Evolutionary conservation across 1,140 invertebrate genomes (phyloP).

Genomic region (Brachionus manjavacas): DNA sequence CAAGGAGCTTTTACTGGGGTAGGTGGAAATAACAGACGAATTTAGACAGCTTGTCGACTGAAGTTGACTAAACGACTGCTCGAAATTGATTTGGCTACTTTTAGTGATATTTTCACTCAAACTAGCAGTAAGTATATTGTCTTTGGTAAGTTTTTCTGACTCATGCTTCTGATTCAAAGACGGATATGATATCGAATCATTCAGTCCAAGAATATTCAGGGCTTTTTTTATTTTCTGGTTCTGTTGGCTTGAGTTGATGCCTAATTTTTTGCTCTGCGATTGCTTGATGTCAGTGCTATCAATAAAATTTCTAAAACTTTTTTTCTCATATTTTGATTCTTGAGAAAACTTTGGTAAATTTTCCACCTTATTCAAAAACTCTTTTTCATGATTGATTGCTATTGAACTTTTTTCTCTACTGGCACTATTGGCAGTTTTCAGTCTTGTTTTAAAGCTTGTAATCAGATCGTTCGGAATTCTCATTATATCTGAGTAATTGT

Average conservation of each 20-base stretch:
- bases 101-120: not conserved
- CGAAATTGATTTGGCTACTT: not conserved
- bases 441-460: not conserved
- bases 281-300: not conserved
- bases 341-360: not conserved
- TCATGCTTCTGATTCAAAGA: not conserved
- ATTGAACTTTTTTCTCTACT: not conserved
- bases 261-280: not conserved
- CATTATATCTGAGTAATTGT: constrained; percentile 40
- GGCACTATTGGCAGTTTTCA: not conserved
- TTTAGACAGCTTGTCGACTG: not conserved
- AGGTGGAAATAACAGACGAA: not conserved
- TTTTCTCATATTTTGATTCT: not conserved
- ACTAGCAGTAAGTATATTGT: not conserved
- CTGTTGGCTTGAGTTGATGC: not conserved
- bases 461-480: constrained; percentile 25
- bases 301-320: not conserved
- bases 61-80: not conserved
- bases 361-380: no score
- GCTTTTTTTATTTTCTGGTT: constrained; percentile 36
- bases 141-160: not conserved
- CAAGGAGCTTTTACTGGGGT: not conserved
- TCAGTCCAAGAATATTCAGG: constrained; percentile 1
- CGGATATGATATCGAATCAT: constrained; percentile 12
- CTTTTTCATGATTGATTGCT: not conserved